These are phyloP conservation scores for Proteles cristata DNA, from an alignment of 2,113 vertebrate species.

Conservation along the genomic window DNA sequence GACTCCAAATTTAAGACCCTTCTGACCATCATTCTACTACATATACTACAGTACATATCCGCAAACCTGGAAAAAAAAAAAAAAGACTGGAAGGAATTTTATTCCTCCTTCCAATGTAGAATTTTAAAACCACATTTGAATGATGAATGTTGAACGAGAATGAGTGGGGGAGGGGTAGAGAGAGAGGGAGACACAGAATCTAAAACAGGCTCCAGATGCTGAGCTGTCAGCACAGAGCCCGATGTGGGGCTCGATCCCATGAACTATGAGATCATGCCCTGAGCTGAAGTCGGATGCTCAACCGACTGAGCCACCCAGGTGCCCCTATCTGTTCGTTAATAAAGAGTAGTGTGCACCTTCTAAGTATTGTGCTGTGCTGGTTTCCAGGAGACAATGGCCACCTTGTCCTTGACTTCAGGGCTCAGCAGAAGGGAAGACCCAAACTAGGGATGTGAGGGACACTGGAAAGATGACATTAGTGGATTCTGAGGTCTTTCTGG, in stretches of 20 bases:
- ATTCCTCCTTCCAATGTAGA: too few relatives aligned
- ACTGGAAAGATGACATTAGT: too few relatives aligned
- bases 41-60: accelerated
- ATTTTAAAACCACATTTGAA: background rate
- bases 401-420: background rate
- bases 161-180: too few relatives aligned
- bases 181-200: too few relatives aligned
- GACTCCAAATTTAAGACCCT: background rate
- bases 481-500: background rate
- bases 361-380: background rate
- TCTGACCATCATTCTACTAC: background rate
- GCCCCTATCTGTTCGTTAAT: background rate
- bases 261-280: too few relatives aligned
- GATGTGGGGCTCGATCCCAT: too few relatives aligned
- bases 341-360: background rate
- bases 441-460: background rate
- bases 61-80: background rate
- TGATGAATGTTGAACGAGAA: background rate
- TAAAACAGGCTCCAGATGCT: too few relatives aligned
- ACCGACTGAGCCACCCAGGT: too few relatives aligned
- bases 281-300: too few relatives aligned
- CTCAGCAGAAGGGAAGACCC: background rate
- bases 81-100: background rate
- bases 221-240: too few relatives aligned
- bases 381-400: background rate